phyloP scores from a whole-genome alignment of 2,113 vertebrate species.

The Natator depressus region DNA sequence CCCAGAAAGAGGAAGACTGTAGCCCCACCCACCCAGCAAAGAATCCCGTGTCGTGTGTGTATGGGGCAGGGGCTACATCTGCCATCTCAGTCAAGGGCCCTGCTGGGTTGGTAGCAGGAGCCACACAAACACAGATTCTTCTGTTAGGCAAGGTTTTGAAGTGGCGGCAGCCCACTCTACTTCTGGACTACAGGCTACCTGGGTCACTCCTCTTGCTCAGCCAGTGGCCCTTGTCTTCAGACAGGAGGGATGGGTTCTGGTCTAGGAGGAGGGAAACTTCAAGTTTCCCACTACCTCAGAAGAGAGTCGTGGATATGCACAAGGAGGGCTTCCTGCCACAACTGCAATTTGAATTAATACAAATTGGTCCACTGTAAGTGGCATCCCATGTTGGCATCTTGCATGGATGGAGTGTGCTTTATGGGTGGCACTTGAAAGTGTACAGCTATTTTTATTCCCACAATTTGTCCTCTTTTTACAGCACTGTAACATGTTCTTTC shows the following conservation, averaged over 20 bases:
- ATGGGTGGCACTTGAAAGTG: neutral
- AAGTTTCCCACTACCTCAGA: neutral
- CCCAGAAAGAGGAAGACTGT: too few relatives aligned
- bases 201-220: neutral
- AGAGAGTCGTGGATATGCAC: neutral
- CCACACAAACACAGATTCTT: too few relatives aligned
- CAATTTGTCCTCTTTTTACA: neutral
- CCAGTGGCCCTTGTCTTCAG: neutral
- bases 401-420: neutral
- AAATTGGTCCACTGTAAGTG: neutral
- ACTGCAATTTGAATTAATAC: neutral
- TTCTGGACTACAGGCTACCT: neutral
- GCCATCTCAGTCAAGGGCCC: neutral
- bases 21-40: too few relatives aligned
- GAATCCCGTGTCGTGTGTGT: too few relatives aligned
- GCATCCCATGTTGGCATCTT: neutral
- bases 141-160: neutral
- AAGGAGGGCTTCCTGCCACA: fast-evolving
- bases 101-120: neutral
- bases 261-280: neutral
- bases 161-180: neutral
- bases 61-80: neutral
- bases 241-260: neutral
- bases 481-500: neutral
- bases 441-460: neutral